Evolutionary conservation across 2,113 vertebrate species (phyloP), one percentile per base, ranked within the genome.

Genomic region (Clarias macrocephalus): DNA sequence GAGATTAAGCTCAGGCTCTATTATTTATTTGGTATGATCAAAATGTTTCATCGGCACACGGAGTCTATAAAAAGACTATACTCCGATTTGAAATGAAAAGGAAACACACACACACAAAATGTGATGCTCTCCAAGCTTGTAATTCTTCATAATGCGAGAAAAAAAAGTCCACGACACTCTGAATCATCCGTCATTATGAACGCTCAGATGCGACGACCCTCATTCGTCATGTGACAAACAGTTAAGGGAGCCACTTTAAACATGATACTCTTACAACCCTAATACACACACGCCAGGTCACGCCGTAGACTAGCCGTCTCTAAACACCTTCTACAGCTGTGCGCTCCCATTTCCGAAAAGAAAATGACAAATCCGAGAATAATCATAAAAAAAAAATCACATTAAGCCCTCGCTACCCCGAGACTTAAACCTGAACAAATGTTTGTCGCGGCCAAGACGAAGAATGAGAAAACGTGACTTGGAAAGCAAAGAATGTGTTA

Each of bases 141-240:
- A 79, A 85, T 66, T 42, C 25, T 89, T 85, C 59, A 85, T 11
- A 48, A 48, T 48, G 7, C 48, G 7, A 48, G 48, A 48, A 16
- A 56, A 48, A 63, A 59, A 62, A 80, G 83, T 37, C 30, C 86
- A 85, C 86, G 68, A 30, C 66, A 54, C 81, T 82, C 68, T 13
- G 54, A 28, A 87, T 82, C 87, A 83, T 89, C 86, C 60, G 77
- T 90, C 91, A 89, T 87, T 59, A 87, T 30, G 85, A 86, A 85
- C 63, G 82, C 73, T 84, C 86, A 72, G 52, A 85, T 82, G 81
- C 83, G 80, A 90, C 84, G 70, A 85, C 37, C 80, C 87, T 89
- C 88, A 90, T 91, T 89, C 88, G 87, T 90, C 91, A 91, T 87
- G 87, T 88, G 86, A 91, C 89, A 87, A 86, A 88, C 80, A 82